Conservation (phyloP, 2,888 invertebrate genomes). For the Aphelenchoides bicaudatus region DNA sequence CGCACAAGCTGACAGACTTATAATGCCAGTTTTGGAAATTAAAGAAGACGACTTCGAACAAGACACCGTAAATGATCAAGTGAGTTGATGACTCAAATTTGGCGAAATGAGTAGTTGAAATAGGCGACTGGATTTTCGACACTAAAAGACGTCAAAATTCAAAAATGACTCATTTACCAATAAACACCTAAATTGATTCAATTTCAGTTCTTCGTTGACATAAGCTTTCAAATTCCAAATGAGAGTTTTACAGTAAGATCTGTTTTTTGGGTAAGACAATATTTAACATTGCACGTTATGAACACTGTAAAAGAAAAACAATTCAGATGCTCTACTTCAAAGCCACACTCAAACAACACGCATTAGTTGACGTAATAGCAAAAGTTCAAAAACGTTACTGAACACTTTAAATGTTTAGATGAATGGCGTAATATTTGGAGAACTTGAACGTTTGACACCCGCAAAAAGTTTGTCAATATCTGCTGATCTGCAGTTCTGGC, state of each 20-base stretch:
- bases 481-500: slow-evolving; percentile 22
- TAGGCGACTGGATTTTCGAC: slow-evolving; percentile 12
- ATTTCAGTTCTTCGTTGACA: slow-evolving; percentile 19
- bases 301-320: too few relatives aligned
- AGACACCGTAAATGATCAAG: slow-evolving; percentile 26
- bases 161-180: too few relatives aligned
- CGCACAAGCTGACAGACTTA: slow-evolving; percentile 24
- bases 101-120: slow-evolving; percentile 19
- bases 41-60: slow-evolving; percentile 23
- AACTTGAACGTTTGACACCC: slow-evolving; percentile 2
- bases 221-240: slow-evolving; percentile 14
- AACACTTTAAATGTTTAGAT: slow-evolving; percentile 21
- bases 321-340: slow-evolving; percentile 29
- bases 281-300: too few relatives aligned
- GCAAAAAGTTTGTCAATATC: slow-evolving; percentile 3
- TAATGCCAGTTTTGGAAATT: slow-evolving; percentile 26
- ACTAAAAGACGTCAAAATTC: too few relatives aligned
- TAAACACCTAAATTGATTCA: too few relatives aligned
- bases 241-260: slow-evolving; percentile 20
- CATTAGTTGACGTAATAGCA: slow-evolving; percentile 27
- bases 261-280: too few relatives aligned
- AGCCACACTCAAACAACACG: slow-evolving; percentile 28
- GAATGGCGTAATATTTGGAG: slow-evolving; percentile 12
- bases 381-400: slow-evolving; percentile 15
- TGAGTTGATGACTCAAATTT: slow-evolving; percentile 13